phyloP scores from a whole-genome alignment of 2,113 vertebrate species.

The Ictidomys tridecemlineatus region DNA sequence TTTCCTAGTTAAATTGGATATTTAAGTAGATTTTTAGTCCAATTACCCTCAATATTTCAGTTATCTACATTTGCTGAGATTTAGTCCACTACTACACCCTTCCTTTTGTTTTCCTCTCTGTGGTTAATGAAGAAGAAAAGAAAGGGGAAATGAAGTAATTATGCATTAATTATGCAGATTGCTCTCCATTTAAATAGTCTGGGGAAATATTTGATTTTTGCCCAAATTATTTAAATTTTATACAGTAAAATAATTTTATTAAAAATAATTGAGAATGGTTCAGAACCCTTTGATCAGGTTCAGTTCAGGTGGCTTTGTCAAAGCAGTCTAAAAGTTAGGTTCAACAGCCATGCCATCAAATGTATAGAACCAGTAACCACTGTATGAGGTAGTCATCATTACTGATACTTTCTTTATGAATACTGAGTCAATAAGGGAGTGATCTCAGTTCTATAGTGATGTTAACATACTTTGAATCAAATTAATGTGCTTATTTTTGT shows the following conservation, averaged over 20 bases:
- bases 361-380: neutral
- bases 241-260: neutral
- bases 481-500: too few relatives aligned
- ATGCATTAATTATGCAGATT: neutral
- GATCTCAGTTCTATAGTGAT: neutral
- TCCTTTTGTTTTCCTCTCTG: neutral
- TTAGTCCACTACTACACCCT: neutral
- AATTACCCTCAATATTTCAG: neutral
- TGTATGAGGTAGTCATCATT: neutral
- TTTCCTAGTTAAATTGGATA: neutral
- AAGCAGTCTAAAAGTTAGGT: neutral
- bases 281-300: neutral
- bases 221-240: neutral
- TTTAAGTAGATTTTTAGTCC: neutral
- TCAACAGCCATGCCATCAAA: neutral
- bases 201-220: slow-evolving; percentile 6
- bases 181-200: neutral
- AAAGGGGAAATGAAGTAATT: neutral
- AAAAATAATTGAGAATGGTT: neutral
- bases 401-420: neutral
- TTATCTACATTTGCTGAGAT: neutral
- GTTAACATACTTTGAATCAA: neutral
- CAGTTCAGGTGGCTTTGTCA: neutral
- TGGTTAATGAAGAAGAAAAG: neutral
- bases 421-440: neutral